These are phyloP conservation scores for Drosophila bifasciata DNA, from an alignment of 1,140 invertebrate genomes.

Conservation along the genomic window DNA sequence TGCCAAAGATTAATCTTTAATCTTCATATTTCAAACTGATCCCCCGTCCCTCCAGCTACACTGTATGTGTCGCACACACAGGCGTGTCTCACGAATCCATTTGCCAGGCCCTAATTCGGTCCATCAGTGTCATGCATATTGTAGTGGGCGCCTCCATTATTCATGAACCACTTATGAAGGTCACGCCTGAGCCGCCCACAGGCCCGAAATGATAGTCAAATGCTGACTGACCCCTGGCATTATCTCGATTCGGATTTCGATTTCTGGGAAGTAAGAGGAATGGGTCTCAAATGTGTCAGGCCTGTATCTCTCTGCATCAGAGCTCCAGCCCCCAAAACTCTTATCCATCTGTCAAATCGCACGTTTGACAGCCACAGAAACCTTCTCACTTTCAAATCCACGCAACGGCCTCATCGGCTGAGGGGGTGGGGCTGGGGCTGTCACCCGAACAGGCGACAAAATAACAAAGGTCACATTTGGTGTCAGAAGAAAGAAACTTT, in stretches of 20 bases:
- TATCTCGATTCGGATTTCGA: slow-evolving; percentile 46
- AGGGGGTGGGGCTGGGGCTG: slow-evolving; percentile 44
- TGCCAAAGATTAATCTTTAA: slow-evolving; percentile 9
- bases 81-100: slow-evolving; percentile 9
- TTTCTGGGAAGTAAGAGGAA: slow-evolving; percentile 10
- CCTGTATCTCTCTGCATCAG: no score
- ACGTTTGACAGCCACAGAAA: slow-evolving; percentile 31
- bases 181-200: slow-evolving; percentile 37
- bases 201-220: slow-evolving; percentile 34
- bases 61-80: background rate
- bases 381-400: slow-evolving; percentile 60
- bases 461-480: slow-evolving; percentile 72
- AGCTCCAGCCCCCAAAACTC: slow-evolving; percentile 8
- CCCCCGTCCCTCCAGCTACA: slow-evolving; percentile 14
- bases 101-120: slow-evolving; percentile 17
- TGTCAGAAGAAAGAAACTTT: slow-evolving; percentile 60
- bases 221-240: slow-evolving; percentile 35
- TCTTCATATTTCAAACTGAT: slow-evolving; percentile 29
- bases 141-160: slow-evolving; percentile 54
- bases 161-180: slow-evolving; percentile 53
- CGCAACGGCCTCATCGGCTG: slow-evolving; percentile 10
- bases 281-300: slow-evolving; percentile 9
- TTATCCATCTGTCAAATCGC: slow-evolving; percentile 50
- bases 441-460: slow-evolving; percentile 49
- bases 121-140: slow-evolving; percentile 33